Percentiles rank a stretch among this genome's conserved stretches.
Conservation (phyloP, 2,797 vertebrate genomes). For the Characodon lateralis region DNA sequence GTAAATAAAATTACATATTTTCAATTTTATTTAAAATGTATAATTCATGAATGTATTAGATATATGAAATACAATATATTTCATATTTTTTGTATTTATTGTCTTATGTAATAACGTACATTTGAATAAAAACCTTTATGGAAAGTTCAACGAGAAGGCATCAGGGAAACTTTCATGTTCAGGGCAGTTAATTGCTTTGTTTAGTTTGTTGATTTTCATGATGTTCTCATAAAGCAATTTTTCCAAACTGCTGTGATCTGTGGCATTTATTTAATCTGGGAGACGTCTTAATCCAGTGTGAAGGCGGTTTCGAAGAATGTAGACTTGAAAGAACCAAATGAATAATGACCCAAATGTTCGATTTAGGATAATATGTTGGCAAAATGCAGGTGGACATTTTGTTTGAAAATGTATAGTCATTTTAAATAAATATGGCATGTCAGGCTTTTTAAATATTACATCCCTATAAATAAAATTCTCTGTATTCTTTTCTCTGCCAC, state of each 20-base stretch:
- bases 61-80: background rate
- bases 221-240: background rate
- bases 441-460: constrained; percentile 20
- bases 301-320: background rate
- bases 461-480: constrained; percentile 49
- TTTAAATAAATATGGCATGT: background rate
- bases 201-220: background rate
- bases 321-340: background rate
- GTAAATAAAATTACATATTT: background rate
- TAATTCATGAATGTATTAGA: too few relatives aligned
- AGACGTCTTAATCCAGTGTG: background rate
- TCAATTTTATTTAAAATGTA: background rate
- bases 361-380: background rate
- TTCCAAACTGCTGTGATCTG: background rate
- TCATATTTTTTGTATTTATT: background rate
- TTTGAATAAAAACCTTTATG: background rate
- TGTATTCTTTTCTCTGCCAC: constrained; percentile 11
- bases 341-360: background rate
- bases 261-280: background rate
- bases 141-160: background rate
- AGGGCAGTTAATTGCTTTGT: background rate
- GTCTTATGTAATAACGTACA: background rate
- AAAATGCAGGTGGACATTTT: background rate
- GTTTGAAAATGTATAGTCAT: background rate
- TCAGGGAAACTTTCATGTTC: background rate